Evolutionary conservation across 2,888 invertebrate species (phyloP).

Genomic region (Nineta flava): DNA sequence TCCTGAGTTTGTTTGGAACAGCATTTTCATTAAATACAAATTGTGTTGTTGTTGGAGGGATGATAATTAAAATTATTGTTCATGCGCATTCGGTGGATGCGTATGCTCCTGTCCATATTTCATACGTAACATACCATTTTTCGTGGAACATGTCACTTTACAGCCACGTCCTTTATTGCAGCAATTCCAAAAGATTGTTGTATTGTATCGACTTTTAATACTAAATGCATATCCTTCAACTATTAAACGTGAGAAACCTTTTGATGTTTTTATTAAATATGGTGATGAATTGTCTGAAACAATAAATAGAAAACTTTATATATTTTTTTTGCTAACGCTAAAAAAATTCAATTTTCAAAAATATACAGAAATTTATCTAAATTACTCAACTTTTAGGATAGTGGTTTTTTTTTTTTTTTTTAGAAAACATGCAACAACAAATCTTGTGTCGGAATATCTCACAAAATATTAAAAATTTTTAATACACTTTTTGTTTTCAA

Average conservation of each 20-base stretch:
- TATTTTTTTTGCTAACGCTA: no score
- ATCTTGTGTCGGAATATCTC: not conserved
- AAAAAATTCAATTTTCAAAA: not conserved
- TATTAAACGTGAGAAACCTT: constrained; percentile 3
- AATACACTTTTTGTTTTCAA: no score
- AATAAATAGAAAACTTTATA: not conserved
- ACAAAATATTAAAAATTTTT: no score
- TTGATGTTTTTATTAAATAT: constrained; percentile 2
- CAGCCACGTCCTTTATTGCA: constrained; percentile 2
- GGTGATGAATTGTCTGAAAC: constrained; percentile 3
- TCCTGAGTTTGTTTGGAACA: not conserved
- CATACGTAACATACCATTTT: constrained; percentile 4
- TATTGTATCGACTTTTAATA: constrained; percentile 2
- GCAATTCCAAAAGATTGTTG: constrained; percentile 5
- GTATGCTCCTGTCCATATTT: constrained; percentile 3
- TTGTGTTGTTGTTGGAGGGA: not conserved
- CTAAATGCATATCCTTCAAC: constrained; percentile 4
- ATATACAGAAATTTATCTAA: not conserved
- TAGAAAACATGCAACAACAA: not conserved
- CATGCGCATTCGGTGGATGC: constrained; percentile 6
- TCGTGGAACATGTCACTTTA: constrained; percentile 4
- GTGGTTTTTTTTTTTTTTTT: no score
- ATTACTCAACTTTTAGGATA: not conserved
- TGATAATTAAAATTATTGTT: not conserved
- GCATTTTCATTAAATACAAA: not conserved